These are phyloP conservation scores for Numenius arquata DNA, from an alignment of 2,113 vertebrate species.

Conservation along the genomic window DNA sequence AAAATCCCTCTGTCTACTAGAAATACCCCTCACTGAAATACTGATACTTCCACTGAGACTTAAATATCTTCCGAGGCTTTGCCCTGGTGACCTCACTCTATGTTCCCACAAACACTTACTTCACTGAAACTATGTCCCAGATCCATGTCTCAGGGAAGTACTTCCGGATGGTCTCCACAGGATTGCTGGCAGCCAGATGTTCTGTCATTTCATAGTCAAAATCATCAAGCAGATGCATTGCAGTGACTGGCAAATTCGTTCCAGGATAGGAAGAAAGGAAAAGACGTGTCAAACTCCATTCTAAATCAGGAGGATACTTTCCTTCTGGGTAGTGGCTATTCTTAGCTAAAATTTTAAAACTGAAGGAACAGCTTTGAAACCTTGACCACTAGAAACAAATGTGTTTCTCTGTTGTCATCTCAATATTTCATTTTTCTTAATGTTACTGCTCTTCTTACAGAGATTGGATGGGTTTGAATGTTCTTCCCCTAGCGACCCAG, in stretches of 20 bases:
- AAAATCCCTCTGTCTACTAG: neutral
- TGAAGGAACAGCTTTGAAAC: neutral
- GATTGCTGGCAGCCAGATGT: neutral
- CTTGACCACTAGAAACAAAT: neutral
- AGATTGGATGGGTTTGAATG: neutral
- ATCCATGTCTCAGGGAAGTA: constrained; percentile 92
- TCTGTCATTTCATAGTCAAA: neutral
- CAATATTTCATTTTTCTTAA: neutral
- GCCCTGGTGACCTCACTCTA: neutral
- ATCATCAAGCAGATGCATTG: neutral
- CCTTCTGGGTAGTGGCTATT: neutral
- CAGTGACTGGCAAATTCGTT: neutral
- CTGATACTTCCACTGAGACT: neutral
- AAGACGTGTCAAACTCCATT: neutral
- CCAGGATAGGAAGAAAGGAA: neutral
- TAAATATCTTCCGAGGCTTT: neutral
- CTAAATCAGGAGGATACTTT: neutral
- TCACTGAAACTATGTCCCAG: constrained; percentile 81
- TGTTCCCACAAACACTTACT: constrained; percentile 68
- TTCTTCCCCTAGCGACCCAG: neutral
- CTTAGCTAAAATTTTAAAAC: neutral
- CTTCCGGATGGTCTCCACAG: constrained; percentile 64
- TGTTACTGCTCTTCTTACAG: neutral
- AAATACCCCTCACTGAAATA: neutral
- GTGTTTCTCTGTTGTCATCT: neutral